Evolutionary conservation across 2,888 invertebrate genomes (phyloP), one percentile per base, ranked within the genome.

Genomic region (Netelia virgata): DNA sequence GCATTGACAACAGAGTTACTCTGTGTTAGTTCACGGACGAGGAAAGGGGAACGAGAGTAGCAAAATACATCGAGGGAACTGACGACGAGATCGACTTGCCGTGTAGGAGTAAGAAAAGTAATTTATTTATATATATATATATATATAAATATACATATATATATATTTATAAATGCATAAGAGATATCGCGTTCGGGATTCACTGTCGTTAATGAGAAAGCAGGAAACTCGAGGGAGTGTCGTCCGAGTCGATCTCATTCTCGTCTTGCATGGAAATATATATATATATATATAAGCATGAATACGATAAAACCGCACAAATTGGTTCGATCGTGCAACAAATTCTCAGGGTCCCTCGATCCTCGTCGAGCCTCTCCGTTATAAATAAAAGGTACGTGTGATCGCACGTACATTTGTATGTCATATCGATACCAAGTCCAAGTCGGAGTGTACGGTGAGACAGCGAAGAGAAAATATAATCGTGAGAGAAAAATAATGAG

Each of bases 141-240:
- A 43, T 53, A 55, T 28, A 11, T 43, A 43, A 41, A 55, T 28
- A 11, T 61, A 64, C 64, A 55, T 64, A 55, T 6, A 55, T 57
- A 57, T 20, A 41, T 36, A 36, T 53, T 53, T 6, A 36, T 53
- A 28, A 14, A 53, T 28, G 23, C 2, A 36, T 11, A 43, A 53
- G 68, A 57, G 76, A 83, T 59, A 84, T 74, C 82, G 50, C 41
- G 50, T 72, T 77, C 69, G 73, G 73, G 84, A 81, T 81, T 84
- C 81, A 74, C 77, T 81, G 84, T 84, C 84, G 84, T 77, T 84
- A 84, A 84, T 81, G 84, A 81, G 84, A 84, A 77, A 77, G 81
- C 81, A 77, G 84, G 84, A 81, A 84, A 81, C 77, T 80, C 74
- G 23, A 72, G 69, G 68, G 77, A 61, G 68, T 81, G 76, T 81